Conservation (phyloP, 2,888 invertebrate species). For the Ptychoptera albimana region DNA sequence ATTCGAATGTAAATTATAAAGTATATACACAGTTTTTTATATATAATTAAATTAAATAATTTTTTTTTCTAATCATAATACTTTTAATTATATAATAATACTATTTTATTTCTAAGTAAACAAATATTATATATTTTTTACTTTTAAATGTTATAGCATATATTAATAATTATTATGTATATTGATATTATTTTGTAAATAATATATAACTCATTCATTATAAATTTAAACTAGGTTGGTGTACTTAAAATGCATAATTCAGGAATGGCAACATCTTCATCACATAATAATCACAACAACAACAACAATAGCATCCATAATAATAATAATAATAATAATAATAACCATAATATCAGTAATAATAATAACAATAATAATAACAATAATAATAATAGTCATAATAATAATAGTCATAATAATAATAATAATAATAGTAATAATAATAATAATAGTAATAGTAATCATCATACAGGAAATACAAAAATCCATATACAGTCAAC, state of each 20-base stretch:
- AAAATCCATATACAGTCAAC: constrained; percentile 31
- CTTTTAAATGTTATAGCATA: not conserved
- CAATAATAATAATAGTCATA: not conserved
- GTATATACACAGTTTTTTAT: no score
- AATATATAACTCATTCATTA: not conserved
- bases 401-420: constrained; percentile 3
- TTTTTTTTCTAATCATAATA: no score
- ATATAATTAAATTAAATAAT: no score
- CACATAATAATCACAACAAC: not conserved
- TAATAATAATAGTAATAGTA: no score
- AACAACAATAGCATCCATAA: constrained; percentile 12
- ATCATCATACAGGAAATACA: constrained; percentile 20
- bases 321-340: constrained; percentile 21
- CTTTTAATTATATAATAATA: no score
- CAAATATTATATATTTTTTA: not conserved
- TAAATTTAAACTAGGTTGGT: constrained; percentile 21
- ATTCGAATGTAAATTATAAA: constrained; percentile 1
- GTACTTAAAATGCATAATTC: constrained; percentile 30
- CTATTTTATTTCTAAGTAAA: not conserved
- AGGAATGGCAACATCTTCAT: constrained; percentile 17
- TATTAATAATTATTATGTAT: not conserved
- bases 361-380: constrained; percentile 7
- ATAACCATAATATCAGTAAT: constrained; percentile 11
- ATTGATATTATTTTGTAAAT: not conserved
- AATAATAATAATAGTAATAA: not conserved